Evolutionary conservation across 2,888 invertebrate species (phyloP).

Genomic region (Drosophila picticornis): DNA sequence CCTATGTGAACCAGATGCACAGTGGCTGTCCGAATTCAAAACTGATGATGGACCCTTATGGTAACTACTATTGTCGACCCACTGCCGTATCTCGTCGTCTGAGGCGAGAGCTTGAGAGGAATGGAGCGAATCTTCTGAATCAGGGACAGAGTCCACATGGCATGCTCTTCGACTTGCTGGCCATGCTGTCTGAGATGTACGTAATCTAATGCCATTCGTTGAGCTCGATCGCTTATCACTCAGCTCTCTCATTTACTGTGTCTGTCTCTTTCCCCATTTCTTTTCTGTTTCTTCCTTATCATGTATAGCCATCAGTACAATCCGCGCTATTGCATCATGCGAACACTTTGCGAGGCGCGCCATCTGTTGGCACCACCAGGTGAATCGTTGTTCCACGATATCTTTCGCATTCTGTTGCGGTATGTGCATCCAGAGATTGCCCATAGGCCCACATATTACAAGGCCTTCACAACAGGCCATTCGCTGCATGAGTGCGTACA

Average conservation of each 20-base stretch:
- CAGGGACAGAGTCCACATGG: slow-evolving; percentile 49
- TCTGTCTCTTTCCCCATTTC: neutral
- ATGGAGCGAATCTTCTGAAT: slow-evolving; percentile 44
- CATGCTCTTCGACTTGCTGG: slow-evolving; percentile 66
- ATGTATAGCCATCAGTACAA: slow-evolving; percentile 72
- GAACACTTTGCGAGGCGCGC: slow-evolving; percentile 89
- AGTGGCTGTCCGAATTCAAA: slow-evolving; percentile 64
- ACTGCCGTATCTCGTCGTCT: slow-evolving; percentile 40
- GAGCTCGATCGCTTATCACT: neutral
- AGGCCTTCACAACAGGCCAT: slow-evolving; percentile 67
- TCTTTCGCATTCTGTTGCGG: slow-evolving; percentile 88
- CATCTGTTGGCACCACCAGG: slow-evolving; percentile 87
- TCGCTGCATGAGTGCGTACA: slow-evolving; percentile 73
- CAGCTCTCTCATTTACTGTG: neutral
- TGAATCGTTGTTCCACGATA: slow-evolving; percentile 88
- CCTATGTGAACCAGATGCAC: slow-evolving; percentile 33
- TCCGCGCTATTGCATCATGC: slow-evolving; percentile 87
- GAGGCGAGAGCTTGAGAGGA: slow-evolving; percentile 49
- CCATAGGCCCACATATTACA: slow-evolving; percentile 59
- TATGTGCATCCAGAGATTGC: slow-evolving; percentile 84
- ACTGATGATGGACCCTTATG: slow-evolving; percentile 62
- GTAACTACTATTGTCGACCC: slow-evolving; percentile 64
- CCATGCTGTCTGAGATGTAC: slow-evolving; percentile 59
- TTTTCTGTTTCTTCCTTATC: neutral
- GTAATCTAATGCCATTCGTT: slow-evolving; percentile 9